Conservation (phyloP, 2,113 vertebrate species). For the Cisticola juncidis region DNA sequence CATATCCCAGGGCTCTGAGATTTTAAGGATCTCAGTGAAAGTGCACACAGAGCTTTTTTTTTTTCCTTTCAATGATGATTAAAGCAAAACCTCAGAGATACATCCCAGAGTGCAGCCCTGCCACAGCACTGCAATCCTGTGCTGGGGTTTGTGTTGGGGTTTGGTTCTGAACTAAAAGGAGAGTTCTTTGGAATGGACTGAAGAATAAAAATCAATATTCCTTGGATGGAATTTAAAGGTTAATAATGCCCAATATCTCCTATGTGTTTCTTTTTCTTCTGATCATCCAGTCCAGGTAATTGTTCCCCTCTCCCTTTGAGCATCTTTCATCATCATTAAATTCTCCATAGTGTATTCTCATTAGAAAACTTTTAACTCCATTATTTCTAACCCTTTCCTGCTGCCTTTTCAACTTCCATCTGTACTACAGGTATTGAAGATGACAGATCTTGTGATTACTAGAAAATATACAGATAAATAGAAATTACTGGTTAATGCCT, state of each 20-base stretch:
- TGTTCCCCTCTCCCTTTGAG: not conserved
- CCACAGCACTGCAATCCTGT: rapidly evolving
- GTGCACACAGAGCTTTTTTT: not conserved
- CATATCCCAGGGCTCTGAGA: not conserved
- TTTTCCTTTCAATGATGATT: not conserved
- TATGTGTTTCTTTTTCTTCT: not conserved
- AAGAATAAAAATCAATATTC: not conserved
- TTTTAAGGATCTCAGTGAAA: not conserved
- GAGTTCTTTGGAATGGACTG: not conserved
- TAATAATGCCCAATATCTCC: not conserved
- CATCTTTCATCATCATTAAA: not conserved
- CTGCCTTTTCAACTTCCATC: not conserved
- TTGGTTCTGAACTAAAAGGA: not conserved
- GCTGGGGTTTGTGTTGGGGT: not conserved
- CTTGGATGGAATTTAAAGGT: not conserved
- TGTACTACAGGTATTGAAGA: not conserved
- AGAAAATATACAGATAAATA: not conserved
- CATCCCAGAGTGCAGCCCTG: not conserved
- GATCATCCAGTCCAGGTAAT: not conserved
- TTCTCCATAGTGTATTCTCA: not conserved
- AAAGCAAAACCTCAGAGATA: not conserved
- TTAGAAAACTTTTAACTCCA: not conserved
- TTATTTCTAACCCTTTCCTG: not conserved
- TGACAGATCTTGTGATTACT: not conserved
- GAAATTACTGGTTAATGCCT: not conserved